Base-by-base conservation (phyloP, 2,888 invertebrate genomes). In the Mesoligia furuncula region DNA sequence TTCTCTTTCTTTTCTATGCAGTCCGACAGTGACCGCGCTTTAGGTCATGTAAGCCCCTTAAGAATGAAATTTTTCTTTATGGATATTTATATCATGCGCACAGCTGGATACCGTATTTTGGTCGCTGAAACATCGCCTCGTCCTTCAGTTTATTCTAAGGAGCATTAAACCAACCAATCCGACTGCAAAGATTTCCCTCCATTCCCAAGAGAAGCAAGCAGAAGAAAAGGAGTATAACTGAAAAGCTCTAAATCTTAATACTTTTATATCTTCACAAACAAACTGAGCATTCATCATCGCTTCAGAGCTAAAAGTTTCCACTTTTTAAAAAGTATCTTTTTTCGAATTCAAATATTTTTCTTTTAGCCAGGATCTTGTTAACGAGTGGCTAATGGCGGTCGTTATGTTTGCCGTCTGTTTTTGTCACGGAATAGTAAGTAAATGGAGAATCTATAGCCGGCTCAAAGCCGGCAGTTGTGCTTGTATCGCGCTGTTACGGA, bases 371-470 rank as follows among this genome's bases (percentile, higher is more conserved):
- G 75, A 86, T 85, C 77, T 74, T 86, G 78, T 82, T 88, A 91
- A 90, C 87, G 88, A 89, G 90, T 87, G 89, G 88, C 88, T 91
- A 91, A 91, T 91, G 90, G 90, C 86, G 82, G 87, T 86, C 86
- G 83, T 90, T 88, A 85, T 68, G 54, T 48, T 61, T 64, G 86
- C 83, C 82, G 82, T 80, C 84, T 81, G 80, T 67, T 54, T 76
- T 13, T 59, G 13, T 31, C 67, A 68, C 15, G 45, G 71, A 84
- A n/a, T 62, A 57, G 0, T 5, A 13, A 71, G 24, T 36, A 48
- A 64, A 80, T 76, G 73, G 54, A 83, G 61, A 31, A 20, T 9
- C 11, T 20, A 31, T 24, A 17, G 31, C 9, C 8, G 0, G 5
- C 11, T 48, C 7, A 71, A 67, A 13, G 67, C 17, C 9, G 0